Evolutionary conservation across 2,888 invertebrate genomes (phyloP).

Genomic region (Agriopis leucophaearia): DNA sequence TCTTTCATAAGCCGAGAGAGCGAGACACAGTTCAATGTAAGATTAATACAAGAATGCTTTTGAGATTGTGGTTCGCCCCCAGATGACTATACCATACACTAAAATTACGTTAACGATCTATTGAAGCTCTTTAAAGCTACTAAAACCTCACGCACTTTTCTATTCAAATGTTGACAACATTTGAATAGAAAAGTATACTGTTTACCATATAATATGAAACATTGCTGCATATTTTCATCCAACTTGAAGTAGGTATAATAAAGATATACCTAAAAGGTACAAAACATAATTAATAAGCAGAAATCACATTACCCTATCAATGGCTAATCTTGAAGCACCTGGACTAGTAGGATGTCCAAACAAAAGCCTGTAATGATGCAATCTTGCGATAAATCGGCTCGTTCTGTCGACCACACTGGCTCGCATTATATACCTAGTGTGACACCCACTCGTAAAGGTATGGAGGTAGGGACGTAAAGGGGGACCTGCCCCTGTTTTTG

Average conservation of each 20-base stretch:
- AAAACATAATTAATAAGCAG: slow-evolving; percentile 28
- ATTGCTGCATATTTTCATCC: slow-evolving; percentile 9
- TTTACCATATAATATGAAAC: not conserved
- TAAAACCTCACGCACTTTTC: not conserved
- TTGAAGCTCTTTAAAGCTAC: not conserved
- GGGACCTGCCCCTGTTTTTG: slow-evolving; percentile 2
- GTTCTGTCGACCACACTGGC: slow-evolving; percentile 11
- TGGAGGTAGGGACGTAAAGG: slow-evolving; percentile 1
- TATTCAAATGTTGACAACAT: not conserved
- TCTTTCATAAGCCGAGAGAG: no score
- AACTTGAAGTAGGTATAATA: slow-evolving; percentile 4
- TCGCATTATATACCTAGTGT: slow-evolving; percentile 27
- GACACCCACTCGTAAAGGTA: slow-evolving; percentile 24
- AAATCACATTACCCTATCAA: slow-evolving; percentile 19
- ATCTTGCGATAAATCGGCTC: slow-evolving; percentile 25
- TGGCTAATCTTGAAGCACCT: slow-evolving; percentile 18
- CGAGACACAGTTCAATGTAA: no score
- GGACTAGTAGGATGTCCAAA: slow-evolving; percentile 23
- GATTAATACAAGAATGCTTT: no score
- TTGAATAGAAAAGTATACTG: no score
- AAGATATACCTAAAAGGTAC: slow-evolving; percentile 6
- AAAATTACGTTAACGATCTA: no score
- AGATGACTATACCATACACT: no score
- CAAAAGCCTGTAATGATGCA: slow-evolving; percentile 33
- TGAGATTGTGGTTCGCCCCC: no score